Conservation (phyloP, 1,140 invertebrate genomes). For the Chelonus insularis region DNA sequence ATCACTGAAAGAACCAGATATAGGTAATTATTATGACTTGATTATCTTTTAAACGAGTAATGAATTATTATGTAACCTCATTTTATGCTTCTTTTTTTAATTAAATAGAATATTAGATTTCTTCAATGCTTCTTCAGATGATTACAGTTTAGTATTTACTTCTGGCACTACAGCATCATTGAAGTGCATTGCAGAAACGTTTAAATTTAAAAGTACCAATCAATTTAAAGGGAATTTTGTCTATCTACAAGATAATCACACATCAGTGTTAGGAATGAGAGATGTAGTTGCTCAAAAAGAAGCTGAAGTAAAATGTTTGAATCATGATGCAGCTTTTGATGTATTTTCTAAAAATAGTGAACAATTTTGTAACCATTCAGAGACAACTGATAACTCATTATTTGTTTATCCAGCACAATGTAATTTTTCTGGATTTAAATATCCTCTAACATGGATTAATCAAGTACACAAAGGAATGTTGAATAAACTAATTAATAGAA, state of each 20-base stretch:
- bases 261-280: conserved; percentile 90
- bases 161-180: conserved; percentile 83
- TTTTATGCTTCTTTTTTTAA: conserved; percentile 11
- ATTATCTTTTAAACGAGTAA: no score
- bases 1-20: conserved; percentile 79
- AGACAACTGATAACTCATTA: conserved; percentile 64
- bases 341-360: conserved; percentile 50
- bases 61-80: no score
- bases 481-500: conserved; percentile 49
- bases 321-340: conserved; percentile 58
- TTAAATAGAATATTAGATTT: conserved; percentile 73
- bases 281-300: conserved; percentile 64
- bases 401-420: conserved; percentile 90
- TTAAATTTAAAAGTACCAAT: conserved; percentile 63
- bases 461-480: conserved; percentile 68
- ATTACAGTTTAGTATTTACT: conserved; percentile 90
- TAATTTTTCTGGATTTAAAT: conserved; percentile 92
- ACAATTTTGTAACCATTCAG: no score
- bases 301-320: conserved; percentile 61
- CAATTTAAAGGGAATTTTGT: conserved; percentile 67
- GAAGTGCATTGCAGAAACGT: conserved; percentile 83
- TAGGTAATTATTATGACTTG: conserved; percentile 65
- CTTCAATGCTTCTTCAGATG: conserved; percentile 79
- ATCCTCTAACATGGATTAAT: conserved; percentile 76
- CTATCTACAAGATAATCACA: conserved; percentile 91